Evolutionary conservation across 2,888 invertebrate species (phyloP), one percentile per base, ranked within the genome.

Genomic region (Pollenia amentaria): DNA sequence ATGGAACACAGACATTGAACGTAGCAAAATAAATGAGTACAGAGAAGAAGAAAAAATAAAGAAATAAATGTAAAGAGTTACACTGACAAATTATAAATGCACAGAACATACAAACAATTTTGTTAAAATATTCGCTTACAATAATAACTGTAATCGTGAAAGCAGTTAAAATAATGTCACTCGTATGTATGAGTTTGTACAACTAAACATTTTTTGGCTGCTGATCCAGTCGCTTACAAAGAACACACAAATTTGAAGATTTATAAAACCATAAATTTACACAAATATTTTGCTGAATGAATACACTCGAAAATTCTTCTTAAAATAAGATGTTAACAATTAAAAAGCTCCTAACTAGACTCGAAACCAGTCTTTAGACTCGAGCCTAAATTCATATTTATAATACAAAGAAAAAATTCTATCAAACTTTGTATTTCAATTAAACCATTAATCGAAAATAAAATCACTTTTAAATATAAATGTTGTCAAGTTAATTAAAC

Each of bases 101-200:
- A 80, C 51, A 80, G 51, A 70, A 80, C 75, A 80, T 76, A 85
- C 70, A 80, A 85, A 64, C 80, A 76, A 85, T 85, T n/a, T 80
- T 85, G 80, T 85, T 80, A 51, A 70, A 80, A 85, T 80, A 80
- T 70, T 85, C 76, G 75, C 80, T 80, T 70, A 80, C 84, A 72
- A 80, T 57, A 80, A 85, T 76, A 79, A 85, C 60, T 85, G 80
- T 72, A 80, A 76, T 80, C 85, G 70, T 85, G 80, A 70, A 76
- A 65, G 76, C 70, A 70, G 80, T 75, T 76, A 64, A 85, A 76
- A 75, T 76, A 79, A 80, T 84, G 55, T 70, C 53, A 60, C 46
- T 69, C 69, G 53, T 40, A 67, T 75, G 29, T 6, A 6, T 29
- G 29, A 29, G 4, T 6, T 57, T 67, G 16, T 67, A 46, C 48